Evolutionary conservation across 2,113 vertebrate species (phyloP), one percentile per base, ranked within the genome.

Genomic region (Corythaeola cristata): DNA sequence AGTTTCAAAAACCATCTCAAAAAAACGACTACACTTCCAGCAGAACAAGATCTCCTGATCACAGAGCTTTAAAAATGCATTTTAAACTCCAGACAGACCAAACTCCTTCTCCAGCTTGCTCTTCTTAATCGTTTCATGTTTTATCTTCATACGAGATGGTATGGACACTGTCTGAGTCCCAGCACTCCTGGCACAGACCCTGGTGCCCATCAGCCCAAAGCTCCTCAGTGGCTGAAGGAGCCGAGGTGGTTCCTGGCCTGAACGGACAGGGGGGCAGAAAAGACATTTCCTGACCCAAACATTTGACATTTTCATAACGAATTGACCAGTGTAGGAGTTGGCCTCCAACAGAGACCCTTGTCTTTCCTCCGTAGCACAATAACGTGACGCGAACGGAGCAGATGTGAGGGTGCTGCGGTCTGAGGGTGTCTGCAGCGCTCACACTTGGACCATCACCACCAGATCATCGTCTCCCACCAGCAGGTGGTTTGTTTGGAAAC

Each of bases 401-500:
- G 41, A 44, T 15, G 41, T 13, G 41, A 15, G 41, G 41, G 41
- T 13, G 12, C 41, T 44, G 41, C 16, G 3, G 1, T 5, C 33
- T 2, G 37, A 12, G 74, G 3, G 39, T 45, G 59, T 32, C 6
- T 10, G 49, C 22, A 28, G 62, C 30, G 3, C 32, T 39, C 9
- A 0, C 3, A 11, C 32, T n/a, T 27, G 14, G 35, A 19, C 49
- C 56, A n/a, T 5, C n/a, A n/a, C 6, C 28, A 17, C 2, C 1
- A 21, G 52, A 16, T 21, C 7, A 16, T 76, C n/a, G 4, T 41
- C 79, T 35, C 63, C 72, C 35, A 17, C 8, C 16, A 20, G 47
- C 0, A 12, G 47, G 35, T 2, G 27, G 24, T 4, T 62, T 49
- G 52, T 19, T 44, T 81, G 49, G 22, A 30, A 45, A 24, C 19